These are phyloP conservation scores for Notamacropus eugenii DNA, from an alignment of 2,797 vertebrate genomes.

Conservation along the genomic window DNA sequence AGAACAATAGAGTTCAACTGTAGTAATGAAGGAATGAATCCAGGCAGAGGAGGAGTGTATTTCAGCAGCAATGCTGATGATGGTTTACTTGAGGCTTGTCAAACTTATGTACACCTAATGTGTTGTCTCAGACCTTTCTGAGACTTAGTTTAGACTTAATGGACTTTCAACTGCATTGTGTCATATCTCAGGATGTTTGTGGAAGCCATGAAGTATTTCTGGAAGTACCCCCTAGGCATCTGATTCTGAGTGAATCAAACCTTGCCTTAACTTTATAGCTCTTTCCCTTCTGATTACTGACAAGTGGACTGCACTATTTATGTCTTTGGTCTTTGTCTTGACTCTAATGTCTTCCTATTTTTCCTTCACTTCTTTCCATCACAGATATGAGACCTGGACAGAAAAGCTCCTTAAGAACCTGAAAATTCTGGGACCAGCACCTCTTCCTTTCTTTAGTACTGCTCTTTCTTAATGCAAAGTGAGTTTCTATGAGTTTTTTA, in stretches of 20 bases:
- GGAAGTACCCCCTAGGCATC: neutral
- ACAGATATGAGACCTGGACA: slow-evolving; percentile 81
- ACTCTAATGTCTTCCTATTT: neutral
- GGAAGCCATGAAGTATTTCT: neutral
- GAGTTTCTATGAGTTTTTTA: neutral
- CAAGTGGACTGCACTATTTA: neutral
- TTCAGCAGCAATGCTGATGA: neutral
- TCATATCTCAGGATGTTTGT: neutral
- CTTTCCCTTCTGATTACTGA: neutral
- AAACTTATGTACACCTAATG: no score
- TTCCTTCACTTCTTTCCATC: neutral
- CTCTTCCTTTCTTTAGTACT: slow-evolving; percentile 79
- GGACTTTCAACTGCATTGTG: neutral
- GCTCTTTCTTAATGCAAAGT: slow-evolving; percentile 63
- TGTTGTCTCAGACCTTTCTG: neutral
- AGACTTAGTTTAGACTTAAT: no score
- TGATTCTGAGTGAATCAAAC: neutral
- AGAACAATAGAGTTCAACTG: neutral
- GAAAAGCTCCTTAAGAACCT: slow-evolving; percentile 82
- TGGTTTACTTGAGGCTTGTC: neutral
- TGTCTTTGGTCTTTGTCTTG: neutral
- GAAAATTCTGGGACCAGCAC: slow-evolving; percentile 80
- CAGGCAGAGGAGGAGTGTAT: neutral
- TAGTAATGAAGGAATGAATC: neutral
- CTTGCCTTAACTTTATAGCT: neutral